Conservation (phyloP, 2,797 vertebrate species). For the Philypnodon macrostomus region DNA sequence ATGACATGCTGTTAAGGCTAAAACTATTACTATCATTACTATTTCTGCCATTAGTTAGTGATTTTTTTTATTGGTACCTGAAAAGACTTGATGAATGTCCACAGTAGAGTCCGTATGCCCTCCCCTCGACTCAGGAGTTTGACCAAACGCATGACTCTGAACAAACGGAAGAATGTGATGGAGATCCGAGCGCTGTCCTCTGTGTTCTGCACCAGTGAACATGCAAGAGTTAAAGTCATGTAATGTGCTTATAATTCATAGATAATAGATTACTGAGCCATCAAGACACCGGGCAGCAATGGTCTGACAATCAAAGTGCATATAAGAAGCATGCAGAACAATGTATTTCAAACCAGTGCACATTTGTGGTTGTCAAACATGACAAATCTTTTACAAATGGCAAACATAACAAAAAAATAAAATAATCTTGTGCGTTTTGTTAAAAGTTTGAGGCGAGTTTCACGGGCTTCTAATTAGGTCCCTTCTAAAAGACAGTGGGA, state of each 20-base stretch:
- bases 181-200: slow-evolving; percentile 98
- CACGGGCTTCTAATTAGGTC: too few relatives aligned
- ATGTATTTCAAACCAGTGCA: slow-evolving; percentile 19
- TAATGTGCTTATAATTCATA: too few relatives aligned
- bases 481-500: background rate
- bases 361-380: too few relatives aligned
- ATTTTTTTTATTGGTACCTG: too few relatives aligned
- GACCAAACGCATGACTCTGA: slow-evolving; percentile 97
- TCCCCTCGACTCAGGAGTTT: slow-evolving; percentile 96
- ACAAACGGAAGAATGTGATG: slow-evolving; percentile 98
- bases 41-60: too few relatives aligned
- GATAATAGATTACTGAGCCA: too few relatives aligned
- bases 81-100: slow-evolving; percentile 99
- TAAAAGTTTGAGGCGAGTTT: too few relatives aligned
- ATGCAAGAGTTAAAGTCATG: slow-evolving; percentile 8
- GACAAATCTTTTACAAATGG: too few relatives aligned
- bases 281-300: background rate
- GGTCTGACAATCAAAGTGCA: slow-evolving; percentile 13
- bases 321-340: slow-evolving; percentile 44
- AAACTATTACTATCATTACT: too few relatives aligned
- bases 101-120: slow-evolving; percentile 93
- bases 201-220: slow-evolving; percentile 84
- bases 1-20: too few relatives aligned
- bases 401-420: slow-evolving; percentile 10
- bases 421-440: too few relatives aligned